Evolutionary conservation across 1,140 invertebrate genomes (phyloP), one percentile per base, ranked within the genome.

Genomic region (Chrysomallon squamiferum): DNA sequence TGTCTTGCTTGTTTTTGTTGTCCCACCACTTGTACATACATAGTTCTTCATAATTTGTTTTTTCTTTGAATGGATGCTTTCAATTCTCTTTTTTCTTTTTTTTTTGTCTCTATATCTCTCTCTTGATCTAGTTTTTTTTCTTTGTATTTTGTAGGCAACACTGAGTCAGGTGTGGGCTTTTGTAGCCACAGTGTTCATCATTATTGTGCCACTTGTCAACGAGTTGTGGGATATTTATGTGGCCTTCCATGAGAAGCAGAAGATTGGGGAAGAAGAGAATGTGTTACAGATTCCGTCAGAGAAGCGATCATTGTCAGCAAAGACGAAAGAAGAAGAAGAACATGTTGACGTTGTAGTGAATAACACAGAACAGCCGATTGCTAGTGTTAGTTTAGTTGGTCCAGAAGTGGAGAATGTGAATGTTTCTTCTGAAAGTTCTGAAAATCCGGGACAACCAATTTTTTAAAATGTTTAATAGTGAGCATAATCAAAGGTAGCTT

Each of bases 141-240:
- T n/a, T n/a, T n/a, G n/a, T n/a, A n/a, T 60, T 29, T 65, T 69
- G 29, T 71, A 81, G 78, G 72, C 79, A 7, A 58, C 64, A 30
- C 4, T 79, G 33, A 73, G 79, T 3, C 68, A 74, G 33, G 65
- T 73, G 0, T 81, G 75, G 73, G 71, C 75, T 4, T 72, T 77
- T 41, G 29, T 74, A n/a, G 78, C 79, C 6, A 64, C 70, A 41
- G 50, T 79, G 5, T 71, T 74, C 54, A 79, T 82, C 57, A 76
- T 77, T 20, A 38, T 78, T 47, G 47, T 76, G 20, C 80, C 80
- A 20, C 41, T 79, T 20, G 30, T 74, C 27, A 79, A 75, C 63
- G 80, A 82, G 63, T 41, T 66, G 18, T 71, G 60, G 41, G 71
- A 77, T 47, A 66, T 75, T 15, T 69, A 65, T 38, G 25, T 52